Conservation (phyloP, 2,888 invertebrate genomes). For the Scaptomyza polygonia region DNA sequence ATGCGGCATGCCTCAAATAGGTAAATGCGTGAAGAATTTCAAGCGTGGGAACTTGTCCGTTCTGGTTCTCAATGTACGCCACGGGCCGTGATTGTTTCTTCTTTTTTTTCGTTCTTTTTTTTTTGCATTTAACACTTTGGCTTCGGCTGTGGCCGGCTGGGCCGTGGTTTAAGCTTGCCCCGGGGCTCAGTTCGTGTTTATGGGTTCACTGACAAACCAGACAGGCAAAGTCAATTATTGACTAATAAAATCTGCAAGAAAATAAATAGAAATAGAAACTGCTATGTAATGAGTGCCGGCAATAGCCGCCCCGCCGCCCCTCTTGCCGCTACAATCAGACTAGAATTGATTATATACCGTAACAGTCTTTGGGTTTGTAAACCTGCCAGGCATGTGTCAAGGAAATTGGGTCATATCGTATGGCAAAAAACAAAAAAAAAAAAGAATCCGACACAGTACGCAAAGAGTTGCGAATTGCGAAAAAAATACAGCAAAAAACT, state of each 20-base stretch:
- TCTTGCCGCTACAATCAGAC: neutral
- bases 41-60: conserved; percentile 65
- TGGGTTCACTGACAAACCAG: conserved; percentile 73
- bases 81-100: conserved; percentile 12
- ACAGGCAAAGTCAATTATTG: conserved; percentile 79
- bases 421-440: no score
- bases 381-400: conserved; percentile 80
- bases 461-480: conserved; percentile 16
- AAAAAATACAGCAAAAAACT: conserved; percentile 37
- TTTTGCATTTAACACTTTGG: conserved; percentile 41
- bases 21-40: conserved; percentile 72
- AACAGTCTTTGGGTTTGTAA: conserved; percentile 74
- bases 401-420: conserved; percentile 77
- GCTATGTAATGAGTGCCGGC: conserved; percentile 62
- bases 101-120: conserved; percentile 1
- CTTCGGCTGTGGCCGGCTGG: conserved; percentile 20
- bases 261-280: conserved; percentile 24
- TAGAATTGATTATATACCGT: conserved; percentile 77
- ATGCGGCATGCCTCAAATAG: conserved; percentile 42
- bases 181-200: conserved; percentile 65
- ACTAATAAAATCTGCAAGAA: conserved; percentile 75
- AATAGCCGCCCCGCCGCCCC: conserved; percentile 18
- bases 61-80: conserved; percentile 67
- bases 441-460: conserved; percentile 56
- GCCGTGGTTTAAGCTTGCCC: conserved; percentile 46